Conservation (phyloP, 2,888 invertebrate genomes). For the Arge pagana region DNA sequence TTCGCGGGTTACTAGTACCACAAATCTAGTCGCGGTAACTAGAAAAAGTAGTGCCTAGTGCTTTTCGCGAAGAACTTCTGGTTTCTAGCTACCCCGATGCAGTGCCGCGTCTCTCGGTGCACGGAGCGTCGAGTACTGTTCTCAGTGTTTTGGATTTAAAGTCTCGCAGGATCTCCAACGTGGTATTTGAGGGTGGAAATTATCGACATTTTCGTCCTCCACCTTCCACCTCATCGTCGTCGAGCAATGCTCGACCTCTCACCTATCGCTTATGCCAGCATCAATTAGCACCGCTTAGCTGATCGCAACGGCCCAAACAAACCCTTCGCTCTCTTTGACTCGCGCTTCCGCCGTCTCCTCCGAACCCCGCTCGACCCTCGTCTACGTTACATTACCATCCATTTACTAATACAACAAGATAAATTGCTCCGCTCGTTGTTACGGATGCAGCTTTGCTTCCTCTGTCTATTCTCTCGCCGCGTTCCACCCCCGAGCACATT, state of each 20-base stretch:
- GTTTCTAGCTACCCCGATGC: too few relatives aligned
- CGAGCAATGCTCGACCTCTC: slow-evolving; percentile 11
- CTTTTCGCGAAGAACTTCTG: too few relatives aligned
- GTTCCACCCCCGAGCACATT: slow-evolving; percentile 9
- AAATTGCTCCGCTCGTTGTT: slow-evolving; percentile 36
- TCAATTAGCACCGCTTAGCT: slow-evolving; percentile 24
- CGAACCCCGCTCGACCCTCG: slow-evolving; percentile 11
- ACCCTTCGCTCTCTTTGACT: neutral
- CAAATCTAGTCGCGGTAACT: too few relatives aligned
- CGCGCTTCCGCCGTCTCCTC: slow-evolving; percentile 11
- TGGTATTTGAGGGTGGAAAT: too few relatives aligned
- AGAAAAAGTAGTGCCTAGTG: too few relatives aligned
- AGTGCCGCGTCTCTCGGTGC: too few relatives aligned
- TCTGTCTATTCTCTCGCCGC: slow-evolving; percentile 6
- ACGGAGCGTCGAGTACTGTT: too few relatives aligned
- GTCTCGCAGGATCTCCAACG: too few relatives aligned
- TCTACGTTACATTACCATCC: slow-evolving; percentile 39
- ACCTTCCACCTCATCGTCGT: neutral
- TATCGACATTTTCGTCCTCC: slow-evolving; percentile 2
- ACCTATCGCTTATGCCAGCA: slow-evolving; percentile 11
- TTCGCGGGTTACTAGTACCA: too few relatives aligned
- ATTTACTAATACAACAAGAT: slow-evolving; percentile 45
- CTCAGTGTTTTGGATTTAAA: too few relatives aligned
- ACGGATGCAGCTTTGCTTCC: slow-evolving; percentile 18
- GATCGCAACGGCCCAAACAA: neutral